Evolutionary conservation across 2,797 vertebrate genomes (phyloP).

Genomic region (Oreochromis grahami): DNA sequence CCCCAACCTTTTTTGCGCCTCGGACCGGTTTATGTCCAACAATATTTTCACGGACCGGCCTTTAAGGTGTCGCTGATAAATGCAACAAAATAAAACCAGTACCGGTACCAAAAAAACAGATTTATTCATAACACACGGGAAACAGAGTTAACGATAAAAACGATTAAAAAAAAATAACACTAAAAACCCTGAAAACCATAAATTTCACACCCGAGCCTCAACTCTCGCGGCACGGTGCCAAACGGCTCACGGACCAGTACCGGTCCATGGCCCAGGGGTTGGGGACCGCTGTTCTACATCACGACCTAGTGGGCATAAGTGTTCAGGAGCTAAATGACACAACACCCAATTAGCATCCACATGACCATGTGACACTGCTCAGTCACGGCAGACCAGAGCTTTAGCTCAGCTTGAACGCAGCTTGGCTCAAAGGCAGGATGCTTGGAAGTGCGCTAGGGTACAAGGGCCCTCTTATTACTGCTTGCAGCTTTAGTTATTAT

Average conservation of each 20-base stretch:
- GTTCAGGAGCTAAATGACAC: not conserved
- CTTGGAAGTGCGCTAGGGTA: rapidly evolving
- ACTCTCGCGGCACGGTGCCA: not conserved
- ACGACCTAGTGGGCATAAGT: rapidly evolving
- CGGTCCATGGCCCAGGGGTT: not conserved
- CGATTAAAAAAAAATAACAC: rapidly evolving
- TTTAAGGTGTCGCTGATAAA: not conserved
- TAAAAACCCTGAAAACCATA: not conserved
- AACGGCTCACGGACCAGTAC: rapidly evolving
- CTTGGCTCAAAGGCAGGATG: not conserved
- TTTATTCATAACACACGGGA: not conserved
- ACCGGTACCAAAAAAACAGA: not conserved
- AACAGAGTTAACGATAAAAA: too few species aligned
- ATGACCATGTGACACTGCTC: not conserved
- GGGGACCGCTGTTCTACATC: rapidly evolving
- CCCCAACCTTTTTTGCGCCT: rapidly evolving
- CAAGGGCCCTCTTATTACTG: not conserved
- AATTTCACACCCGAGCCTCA: not conserved
- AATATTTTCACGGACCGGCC: rapidly evolving
- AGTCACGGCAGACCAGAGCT: not conserved
- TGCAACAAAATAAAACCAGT: not conserved
- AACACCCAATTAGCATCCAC: rapidly evolving
- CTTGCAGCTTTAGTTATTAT: not conserved
- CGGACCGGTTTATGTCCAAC: not conserved
- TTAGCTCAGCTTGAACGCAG: not conserved